Evolutionary conservation across 2,113 vertebrate genomes (phyloP), one percentile per base, ranked within the genome.

Genomic region (Albula glossodonta): DNA sequence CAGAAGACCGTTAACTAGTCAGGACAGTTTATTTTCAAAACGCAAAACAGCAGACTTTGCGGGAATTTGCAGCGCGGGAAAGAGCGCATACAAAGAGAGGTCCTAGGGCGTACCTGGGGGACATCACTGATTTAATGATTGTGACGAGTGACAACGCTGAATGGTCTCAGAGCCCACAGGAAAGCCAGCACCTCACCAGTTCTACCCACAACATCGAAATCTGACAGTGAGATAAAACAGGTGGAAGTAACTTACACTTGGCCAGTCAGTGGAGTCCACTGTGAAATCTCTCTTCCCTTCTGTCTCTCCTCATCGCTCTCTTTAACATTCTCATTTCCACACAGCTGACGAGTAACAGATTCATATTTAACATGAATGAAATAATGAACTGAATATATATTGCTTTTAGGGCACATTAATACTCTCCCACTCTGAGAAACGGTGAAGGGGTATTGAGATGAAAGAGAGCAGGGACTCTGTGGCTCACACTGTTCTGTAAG

Each of bases 161-260:
- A 8, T 25, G 31, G 3, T 2, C 19, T 74, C 70, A 31, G 5
- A 10, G 70, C 70, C n/a, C n/a, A 31, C 22, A 31, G 70, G n/a
- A 31, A 31, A 12, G 60, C 19, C 4, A 8, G 7, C 17, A 19
- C 2, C 70, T 31, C 70, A 31, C 22, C n/a, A 74, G n/a, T n/a
- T 31, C 22, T 22, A n/a, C 70, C n/a, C 25, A 31, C n/a, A 31
- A 31, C 22, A 74, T 8, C 22, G 7, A 5, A 25, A n/a, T 25
- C 70, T 74, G 70, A 74, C 8, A 74, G 70, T 74, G 70, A 74
- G 70, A 74, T 31, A 74, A 74, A 74, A 31, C n/a, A 74, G 70
- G 22, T 74, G 70, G n/a, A 31, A n/a, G 10, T 74, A 22, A n/a
- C 63, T 70, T n/a, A 74, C 22, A 8, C 70, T 56, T 66, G 60